phyloP scores from a whole-genome alignment of 2,888 invertebrate genomes.

The Beris morrisii region DNA sequence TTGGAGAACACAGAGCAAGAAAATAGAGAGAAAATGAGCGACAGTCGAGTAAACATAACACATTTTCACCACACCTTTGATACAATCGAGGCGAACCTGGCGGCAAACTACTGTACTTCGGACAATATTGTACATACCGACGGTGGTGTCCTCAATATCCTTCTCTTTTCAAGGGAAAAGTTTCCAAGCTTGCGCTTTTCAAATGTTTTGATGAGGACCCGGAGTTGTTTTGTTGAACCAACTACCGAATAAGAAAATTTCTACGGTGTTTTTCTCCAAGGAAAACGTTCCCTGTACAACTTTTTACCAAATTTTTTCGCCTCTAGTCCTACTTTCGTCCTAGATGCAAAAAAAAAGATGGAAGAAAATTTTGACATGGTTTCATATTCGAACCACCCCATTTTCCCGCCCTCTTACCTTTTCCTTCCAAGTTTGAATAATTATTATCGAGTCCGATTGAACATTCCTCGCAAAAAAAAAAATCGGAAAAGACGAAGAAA shows the following conservation, averaged over 20 bases:
- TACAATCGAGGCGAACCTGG: conserved; percentile 27
- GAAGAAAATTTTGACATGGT: too few relatives aligned
- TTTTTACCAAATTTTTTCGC: too few relatives aligned
- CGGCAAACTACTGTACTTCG: conserved; percentile 19
- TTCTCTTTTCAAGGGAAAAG: neutral
- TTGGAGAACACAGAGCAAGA: neutral
- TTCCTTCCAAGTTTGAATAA: too few relatives aligned
- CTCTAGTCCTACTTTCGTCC: too few relatives aligned
- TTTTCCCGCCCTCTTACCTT: too few relatives aligned
- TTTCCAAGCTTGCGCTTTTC: conserved; percentile 27
- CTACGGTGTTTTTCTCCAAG: too few relatives aligned
- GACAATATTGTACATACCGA: neutral
- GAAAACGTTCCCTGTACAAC: too few relatives aligned
- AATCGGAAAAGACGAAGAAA: too few relatives aligned
- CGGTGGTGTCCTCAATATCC: neutral
- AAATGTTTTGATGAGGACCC: conserved; percentile 34
- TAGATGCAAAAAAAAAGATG: too few relatives aligned
- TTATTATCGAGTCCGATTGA: too few relatives aligned
- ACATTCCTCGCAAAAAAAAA: too few relatives aligned
- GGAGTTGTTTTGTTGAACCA: conserved; percentile 8
- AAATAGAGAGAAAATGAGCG: conserved; percentile 2
- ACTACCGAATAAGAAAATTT: neutral
- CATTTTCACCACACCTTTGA: conserved; percentile 22
- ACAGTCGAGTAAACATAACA: conserved; percentile 16
- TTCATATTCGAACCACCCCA: too few relatives aligned